These are phyloP conservation scores for Solenodon paradoxus DNA, from an alignment of 2,113 vertebrate genomes.

Conservation along the genomic window DNA sequence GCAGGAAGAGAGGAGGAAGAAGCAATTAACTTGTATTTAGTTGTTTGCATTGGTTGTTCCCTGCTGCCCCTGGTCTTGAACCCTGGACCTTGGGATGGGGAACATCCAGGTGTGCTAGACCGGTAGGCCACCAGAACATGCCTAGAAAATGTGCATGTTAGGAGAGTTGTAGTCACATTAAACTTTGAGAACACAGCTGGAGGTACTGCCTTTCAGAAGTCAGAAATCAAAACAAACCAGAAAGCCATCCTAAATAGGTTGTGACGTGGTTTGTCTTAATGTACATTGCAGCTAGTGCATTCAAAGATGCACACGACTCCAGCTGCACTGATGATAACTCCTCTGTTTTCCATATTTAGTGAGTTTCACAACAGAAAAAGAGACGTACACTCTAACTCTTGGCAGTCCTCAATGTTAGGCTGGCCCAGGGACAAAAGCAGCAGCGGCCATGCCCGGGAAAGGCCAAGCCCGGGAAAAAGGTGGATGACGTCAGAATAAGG, in stretches of 20 bases:
- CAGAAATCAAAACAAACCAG: no score
- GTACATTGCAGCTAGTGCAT: background rate
- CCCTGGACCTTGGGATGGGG: no score
- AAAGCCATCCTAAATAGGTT: background rate
- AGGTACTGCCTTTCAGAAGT: background rate
- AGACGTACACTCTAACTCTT: background rate
- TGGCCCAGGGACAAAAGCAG: no score
- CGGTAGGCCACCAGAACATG: no score
- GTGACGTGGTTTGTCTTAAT: background rate
- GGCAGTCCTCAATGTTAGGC: background rate
- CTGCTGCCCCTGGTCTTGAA: no score
- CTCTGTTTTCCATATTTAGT: slow-evolving; percentile 7
- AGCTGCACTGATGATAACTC: background rate
- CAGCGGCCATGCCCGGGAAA: no score
- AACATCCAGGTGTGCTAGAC: no score
- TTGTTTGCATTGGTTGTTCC: no score
- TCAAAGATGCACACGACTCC: background rate
- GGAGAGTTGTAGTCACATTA: background rate
- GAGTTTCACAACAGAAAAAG: slow-evolving; percentile 21
- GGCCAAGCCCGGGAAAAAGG: no score
- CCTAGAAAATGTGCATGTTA: background rate
- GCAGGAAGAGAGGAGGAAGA: no score
- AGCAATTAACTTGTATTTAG: no score
- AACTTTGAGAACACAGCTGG: slow-evolving; percentile 40
- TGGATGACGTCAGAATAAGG: no score